Evolutionary conservation across 2,888 invertebrate genomes (phyloP), one percentile per base, ranked within the genome.

Genomic region (Holacanthella duospinosa): DNA sequence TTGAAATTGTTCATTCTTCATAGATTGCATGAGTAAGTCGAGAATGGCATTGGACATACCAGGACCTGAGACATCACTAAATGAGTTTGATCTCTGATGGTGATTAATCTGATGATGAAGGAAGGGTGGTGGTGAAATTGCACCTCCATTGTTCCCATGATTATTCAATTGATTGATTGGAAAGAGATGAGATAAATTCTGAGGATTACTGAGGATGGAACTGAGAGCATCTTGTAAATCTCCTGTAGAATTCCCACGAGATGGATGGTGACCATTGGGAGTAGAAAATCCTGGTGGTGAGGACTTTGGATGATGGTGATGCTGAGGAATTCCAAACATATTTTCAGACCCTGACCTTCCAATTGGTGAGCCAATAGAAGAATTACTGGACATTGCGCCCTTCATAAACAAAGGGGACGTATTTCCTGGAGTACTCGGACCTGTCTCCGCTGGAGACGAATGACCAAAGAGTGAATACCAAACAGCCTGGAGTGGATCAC

Each of bases 221-320:
- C 73, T 75, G 53, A 77, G 70, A 9, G 75, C 75, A 59, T 75
- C 75, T 61, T 76, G 76, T 44, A 77, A 65, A 43, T 77, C 76
- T 26, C 75, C 75, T 29, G 29, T 59, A 1, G 61, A 53, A n/a
- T 63, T 63, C 25, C 53, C 60, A 29, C 66, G 29, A 48, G 59
- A 43, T 59, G 55, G 61, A 62, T 63, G 62, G 65, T 66, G 71
- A 48, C 59, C 68, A 64, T 65, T 70, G 24, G 68, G 73, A 19
- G 59, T 66, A 25, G 63, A 64, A 61, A 71, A 72, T 57, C 66
- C 73, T 36, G 68, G 72, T 44, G 66, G 72, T 26, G 68, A 66
- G 59, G 62, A 59, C 36, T 66, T 60, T 24, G 55, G 60, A 61
- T 56, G 60, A 36, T n/a, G 67, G 61, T 66, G 64, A 59, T 59